Evolutionary conservation across 2,888 invertebrate species (phyloP).

Genomic region (Platynereis dumerilii): DNA sequence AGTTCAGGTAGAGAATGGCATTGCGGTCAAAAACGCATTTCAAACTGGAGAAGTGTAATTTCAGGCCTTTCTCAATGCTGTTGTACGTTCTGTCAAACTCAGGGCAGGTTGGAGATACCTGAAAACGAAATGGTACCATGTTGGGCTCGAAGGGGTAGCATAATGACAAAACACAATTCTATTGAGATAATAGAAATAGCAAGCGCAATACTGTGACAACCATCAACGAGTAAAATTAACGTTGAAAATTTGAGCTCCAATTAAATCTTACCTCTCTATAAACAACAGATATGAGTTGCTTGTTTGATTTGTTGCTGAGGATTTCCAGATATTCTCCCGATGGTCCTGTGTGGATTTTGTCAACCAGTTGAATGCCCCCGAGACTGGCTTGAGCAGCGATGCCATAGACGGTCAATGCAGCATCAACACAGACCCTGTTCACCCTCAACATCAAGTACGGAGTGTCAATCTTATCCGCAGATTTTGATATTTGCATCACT

Average conservation of each 20-base stretch:
- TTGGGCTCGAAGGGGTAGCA: not conserved
- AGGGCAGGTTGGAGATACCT: conserved; percentile 82
- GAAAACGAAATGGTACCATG: conserved; percentile 38
- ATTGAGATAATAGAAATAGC: not conserved
- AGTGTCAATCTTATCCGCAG: conserved; percentile 65
- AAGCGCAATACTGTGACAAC: not conserved
- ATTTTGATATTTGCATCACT: conserved; percentile 70
- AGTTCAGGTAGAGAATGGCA: conserved; percentile 74
- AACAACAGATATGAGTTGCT: conserved; percentile 74
- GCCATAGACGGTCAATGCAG: conserved; percentile 80
- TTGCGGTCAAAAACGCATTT: conserved; percentile 76
- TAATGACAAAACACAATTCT: not conserved
- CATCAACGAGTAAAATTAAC: too few relatives aligned
- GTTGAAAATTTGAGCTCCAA: too few relatives aligned
- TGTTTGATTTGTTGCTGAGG: conserved; percentile 69
- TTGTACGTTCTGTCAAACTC: conserved; percentile 83
- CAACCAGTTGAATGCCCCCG: conserved; percentile 73
- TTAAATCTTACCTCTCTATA: conserved; percentile 73
- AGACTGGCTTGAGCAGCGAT: conserved; percentile 78
- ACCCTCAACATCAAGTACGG: conserved; percentile 78
- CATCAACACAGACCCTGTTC: conserved; percentile 71
- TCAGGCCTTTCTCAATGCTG: conserved; percentile 79
- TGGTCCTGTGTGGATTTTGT: conserved; percentile 72
- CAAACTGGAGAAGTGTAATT: conserved; percentile 73
- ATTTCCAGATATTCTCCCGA: conserved; percentile 81